A percentile compares a stretch with the other conserved stretches of the same genome.
These are phyloP conservation scores for Phenganax stokvisi DNA, from an alignment of 92 coral and sea anemone genomes.

Conservation along the genomic window DNA sequence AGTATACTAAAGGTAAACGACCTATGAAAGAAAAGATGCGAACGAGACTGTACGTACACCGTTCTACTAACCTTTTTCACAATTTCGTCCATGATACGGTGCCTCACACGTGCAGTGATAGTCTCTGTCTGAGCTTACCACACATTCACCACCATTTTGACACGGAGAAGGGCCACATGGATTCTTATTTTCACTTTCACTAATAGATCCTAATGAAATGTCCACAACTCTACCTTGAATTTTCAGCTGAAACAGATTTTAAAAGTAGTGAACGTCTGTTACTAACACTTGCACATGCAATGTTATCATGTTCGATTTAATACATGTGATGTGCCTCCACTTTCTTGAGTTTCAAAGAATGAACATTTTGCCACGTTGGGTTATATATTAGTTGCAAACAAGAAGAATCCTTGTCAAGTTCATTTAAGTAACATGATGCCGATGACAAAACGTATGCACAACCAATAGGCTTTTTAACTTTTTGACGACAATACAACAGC, in stretches of 20 bases:
- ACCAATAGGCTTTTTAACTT: too few relatives aligned
- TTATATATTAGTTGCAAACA: background rate
- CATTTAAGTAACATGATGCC: too few relatives aligned
- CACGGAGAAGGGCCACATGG: conserved; percentile 39
- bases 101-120: conserved; percentile 37
- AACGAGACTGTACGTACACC: background rate
- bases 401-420: too few relatives aligned
- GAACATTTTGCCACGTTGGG: too few relatives aligned
- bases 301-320: too few relatives aligned
- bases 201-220: conserved; percentile 43
- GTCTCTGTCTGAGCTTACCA: conserved; percentile 21
- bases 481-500: too few relatives aligned
- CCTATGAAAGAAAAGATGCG: background rate
- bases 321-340: too few relatives aligned
- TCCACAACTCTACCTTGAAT: conserved; percentile 30
- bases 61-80: conserved; percentile 36
- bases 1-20: too few relatives aligned
- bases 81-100: conserved; percentile 27
- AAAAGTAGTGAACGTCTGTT: background rate
- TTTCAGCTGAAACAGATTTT: conserved; percentile 12
- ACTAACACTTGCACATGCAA: too few relatives aligned
- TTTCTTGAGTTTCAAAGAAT: too few relatives aligned
- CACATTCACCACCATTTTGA: conserved; percentile 42
- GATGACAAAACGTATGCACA: too few relatives aligned
- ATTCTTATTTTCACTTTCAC: conserved; percentile 37